Conservation (phyloP, 1,140 invertebrate genomes). For the Orchesella cincta region DNA sequence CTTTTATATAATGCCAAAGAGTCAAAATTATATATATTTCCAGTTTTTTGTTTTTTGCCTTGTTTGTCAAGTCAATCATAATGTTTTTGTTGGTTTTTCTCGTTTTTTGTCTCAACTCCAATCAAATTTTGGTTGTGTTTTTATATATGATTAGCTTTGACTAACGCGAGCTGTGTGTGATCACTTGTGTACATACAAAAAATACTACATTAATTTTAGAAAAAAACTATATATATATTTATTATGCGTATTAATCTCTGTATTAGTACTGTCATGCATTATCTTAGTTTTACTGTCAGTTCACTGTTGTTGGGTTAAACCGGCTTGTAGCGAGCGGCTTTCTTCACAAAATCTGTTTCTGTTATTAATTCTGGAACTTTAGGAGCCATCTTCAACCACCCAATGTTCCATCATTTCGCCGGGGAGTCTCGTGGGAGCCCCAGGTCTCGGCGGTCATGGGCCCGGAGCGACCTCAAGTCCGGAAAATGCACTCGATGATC, state of each 20-base stretch:
- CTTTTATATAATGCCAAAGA: too few relatives aligned
- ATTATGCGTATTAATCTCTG: neutral
- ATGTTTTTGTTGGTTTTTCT: neutral
- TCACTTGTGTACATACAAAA: too few relatives aligned
- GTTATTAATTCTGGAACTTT: constrained; percentile 9
- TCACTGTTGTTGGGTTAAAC: constrained; percentile 14
- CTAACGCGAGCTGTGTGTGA: neutral
- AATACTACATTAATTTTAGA: too few relatives aligned
- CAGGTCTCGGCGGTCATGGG: neutral
- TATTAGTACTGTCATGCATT: constrained; percentile 26
- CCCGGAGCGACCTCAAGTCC: constrained; percentile 59
- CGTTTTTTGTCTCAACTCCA: neutral
- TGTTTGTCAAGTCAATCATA: too few relatives aligned
- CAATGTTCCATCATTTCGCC: constrained; percentile 35
- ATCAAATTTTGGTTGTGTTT: neutral
- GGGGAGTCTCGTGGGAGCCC: constrained; percentile 21
- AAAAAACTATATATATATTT: too few relatives aligned
- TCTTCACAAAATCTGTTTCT: constrained; percentile 21
- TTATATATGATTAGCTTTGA: neutral
- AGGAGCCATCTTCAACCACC: neutral
- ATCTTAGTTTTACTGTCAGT: constrained; percentile 24
- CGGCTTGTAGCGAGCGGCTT: constrained; percentile 5
- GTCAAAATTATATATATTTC: too few relatives aligned
- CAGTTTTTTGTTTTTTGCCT: neutral
- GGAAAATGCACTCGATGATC: constrained; percentile 35